Evolutionary conservation across 2,888 invertebrate species (phyloP).

Genomic region (Lepidochrysops patricia): DNA sequence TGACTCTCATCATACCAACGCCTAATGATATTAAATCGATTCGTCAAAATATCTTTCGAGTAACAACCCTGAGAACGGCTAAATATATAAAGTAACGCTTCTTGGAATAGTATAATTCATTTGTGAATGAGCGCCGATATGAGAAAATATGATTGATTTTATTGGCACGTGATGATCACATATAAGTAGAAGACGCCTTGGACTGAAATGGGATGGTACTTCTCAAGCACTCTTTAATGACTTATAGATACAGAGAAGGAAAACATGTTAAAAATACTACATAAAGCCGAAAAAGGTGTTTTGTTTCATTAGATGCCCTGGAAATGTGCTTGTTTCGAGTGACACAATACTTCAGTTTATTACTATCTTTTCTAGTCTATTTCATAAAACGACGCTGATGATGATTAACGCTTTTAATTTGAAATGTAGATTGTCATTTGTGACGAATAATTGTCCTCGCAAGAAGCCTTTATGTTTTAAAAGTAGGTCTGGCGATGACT

Average conservation of each 20-base stretch:
- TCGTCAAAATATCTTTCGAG: not conserved
- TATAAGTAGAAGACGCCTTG: no score
- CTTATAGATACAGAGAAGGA: no score
- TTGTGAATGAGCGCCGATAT: not conserved
- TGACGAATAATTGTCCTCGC: not conserved
- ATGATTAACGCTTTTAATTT: not conserved
- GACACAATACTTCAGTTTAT: no score
- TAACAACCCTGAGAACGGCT: not conserved
- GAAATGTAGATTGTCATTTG: not conserved
- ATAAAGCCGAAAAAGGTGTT: no score
- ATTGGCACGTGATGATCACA: no score
- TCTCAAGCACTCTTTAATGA: no score
- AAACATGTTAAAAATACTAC: no score
- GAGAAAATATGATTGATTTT: not conserved
- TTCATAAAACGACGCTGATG: no score
- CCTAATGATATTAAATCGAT: not conserved
- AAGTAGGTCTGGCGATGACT: not conserved
- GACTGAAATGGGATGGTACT: no score
- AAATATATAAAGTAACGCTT: not conserved
- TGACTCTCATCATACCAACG: not conserved
- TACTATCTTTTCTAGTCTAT: no score
- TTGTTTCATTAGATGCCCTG: no score
- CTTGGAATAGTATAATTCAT: not conserved
- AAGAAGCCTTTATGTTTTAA: not conserved
- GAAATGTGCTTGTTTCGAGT: no score